These are phyloP conservation scores for Epistrophe eligans DNA, from an alignment of 2,888 invertebrate species.

Conservation along the genomic window DNA sequence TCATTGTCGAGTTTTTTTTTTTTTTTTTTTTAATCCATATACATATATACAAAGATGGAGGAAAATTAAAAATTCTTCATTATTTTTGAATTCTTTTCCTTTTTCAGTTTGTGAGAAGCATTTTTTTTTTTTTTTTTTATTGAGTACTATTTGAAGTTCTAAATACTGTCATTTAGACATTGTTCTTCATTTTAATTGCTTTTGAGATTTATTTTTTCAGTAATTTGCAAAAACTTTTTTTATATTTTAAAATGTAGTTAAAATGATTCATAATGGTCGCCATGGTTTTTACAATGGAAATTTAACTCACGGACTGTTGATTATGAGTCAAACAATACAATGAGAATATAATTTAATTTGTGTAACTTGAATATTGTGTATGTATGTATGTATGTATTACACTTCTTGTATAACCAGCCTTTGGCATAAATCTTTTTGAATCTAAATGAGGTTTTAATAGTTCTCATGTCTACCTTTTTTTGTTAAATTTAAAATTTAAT, in stretches of 20 bases:
- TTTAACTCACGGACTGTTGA: slow-evolving; percentile 39
- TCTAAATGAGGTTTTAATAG: slow-evolving; percentile 48
- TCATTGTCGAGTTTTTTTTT: neutral
- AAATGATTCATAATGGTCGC: slow-evolving; percentile 10
- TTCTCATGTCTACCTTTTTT: neutral
- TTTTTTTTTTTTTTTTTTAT: neutral
- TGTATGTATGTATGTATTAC: neutral
- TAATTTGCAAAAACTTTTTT: slow-evolving; percentile 12
- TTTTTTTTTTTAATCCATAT: slow-evolving; percentile 10
- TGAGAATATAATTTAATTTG: slow-evolving; percentile 16
- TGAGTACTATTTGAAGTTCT: neutral
- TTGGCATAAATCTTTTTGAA: neutral
- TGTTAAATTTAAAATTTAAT: neutral
- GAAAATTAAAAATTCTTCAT: neutral
- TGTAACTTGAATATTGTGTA: slow-evolving; percentile 17
- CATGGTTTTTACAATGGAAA: neutral
- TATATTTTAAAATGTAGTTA: slow-evolving; percentile 1
- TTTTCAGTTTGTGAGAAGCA: neutral
- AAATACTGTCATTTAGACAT: slow-evolving; percentile 15
- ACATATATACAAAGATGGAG: slow-evolving; percentile 6
- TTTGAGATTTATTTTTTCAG: neutral
- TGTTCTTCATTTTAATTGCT: slow-evolving; percentile 26
- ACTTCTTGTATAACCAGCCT: slow-evolving; percentile 21
- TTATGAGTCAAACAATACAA: slow-evolving; percentile 38
- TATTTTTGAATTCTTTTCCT: slow-evolving; percentile 10